Evolutionary conservation across 2,888 invertebrate species (phyloP), one percentile per base, ranked within the genome.

Genomic region (Scotopteryx bipunctaria): DNA sequence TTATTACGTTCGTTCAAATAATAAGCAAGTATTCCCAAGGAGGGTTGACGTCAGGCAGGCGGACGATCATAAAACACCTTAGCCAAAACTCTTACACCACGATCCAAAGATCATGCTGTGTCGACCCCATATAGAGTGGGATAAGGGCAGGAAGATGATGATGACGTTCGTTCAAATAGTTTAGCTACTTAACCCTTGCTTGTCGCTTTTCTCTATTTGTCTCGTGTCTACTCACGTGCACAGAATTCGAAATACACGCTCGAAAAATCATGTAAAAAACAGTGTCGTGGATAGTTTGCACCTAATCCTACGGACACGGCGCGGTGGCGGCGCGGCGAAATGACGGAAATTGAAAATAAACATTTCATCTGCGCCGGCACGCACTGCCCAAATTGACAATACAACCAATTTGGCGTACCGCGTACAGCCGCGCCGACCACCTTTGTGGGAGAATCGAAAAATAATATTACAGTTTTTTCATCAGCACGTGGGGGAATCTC

Each of bases 351-450:
- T 89, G 90, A 90, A 90, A 89, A 90, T 88, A 90, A 90, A 90
- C 90, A 90, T 89, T 89, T 82, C 84, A 83, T 86, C 86, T 85
- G 84, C 84, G 82, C 83, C 73, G 79, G 86, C 86, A 88, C 89
- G 89, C 90, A 90, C 89, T 89, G 89, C 83, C 88, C 89, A 87
- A 90, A 89, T 88, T 89, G 88, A 89, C 89, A 89, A 90, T 90
- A 89, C 89, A 87, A 86, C 88, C 89, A 90, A 89, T 89, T 89
- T 89, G 83, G 78, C 80, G 84, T 78, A 81, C 84, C 85, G 76
- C 80, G 73, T 81, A n/a, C n/a, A n/a, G n/a, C n/a, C n/a, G n/a
- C 83, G 86, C 80, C 87, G 32, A 43, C 88, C 89, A 88, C 89
- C 89, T 89, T 90, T 90, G 89, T 88, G 85, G 87, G 85, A 78